These are phyloP conservation scores for Ligdia adustata DNA, from an alignment of 2,888 invertebrate genomes.

Conservation along the genomic window DNA sequence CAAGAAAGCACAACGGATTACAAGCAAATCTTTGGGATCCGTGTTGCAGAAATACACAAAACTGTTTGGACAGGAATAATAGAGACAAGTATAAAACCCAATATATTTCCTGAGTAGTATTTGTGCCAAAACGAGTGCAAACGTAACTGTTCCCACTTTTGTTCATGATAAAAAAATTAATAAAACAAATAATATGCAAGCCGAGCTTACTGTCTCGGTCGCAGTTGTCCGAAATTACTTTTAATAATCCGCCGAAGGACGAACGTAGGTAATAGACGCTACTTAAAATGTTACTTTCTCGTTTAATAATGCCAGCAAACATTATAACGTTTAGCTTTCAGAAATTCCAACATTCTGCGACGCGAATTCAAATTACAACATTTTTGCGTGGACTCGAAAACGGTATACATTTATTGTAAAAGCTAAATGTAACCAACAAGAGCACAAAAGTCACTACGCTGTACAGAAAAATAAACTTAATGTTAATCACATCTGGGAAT, in stretches of 20 bases:
- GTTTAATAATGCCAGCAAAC: slow-evolving; percentile 21
- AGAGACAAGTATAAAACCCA: too few relatives aligned
- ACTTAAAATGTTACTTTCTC: slow-evolving; percentile 14
- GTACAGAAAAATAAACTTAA: slow-evolving; percentile 19
- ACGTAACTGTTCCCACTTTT: too few relatives aligned
- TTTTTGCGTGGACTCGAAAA: not conserved
- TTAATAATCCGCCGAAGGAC: slow-evolving; percentile 24
- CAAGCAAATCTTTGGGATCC: too few relatives aligned
- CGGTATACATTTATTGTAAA: slow-evolving; percentile 7
- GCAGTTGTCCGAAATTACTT: slow-evolving; percentile 28
- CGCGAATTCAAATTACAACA: slow-evolving; percentile 15
- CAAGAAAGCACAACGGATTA: too few relatives aligned
- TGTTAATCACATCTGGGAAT: slow-evolving; percentile 22
- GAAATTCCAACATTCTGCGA: slow-evolving; percentile 10
- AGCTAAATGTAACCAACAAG: slow-evolving; percentile 19
- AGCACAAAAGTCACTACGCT: slow-evolving; percentile 12
- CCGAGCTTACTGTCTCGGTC: slow-evolving; percentile 12
- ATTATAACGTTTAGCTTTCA: slow-evolving; percentile 21
- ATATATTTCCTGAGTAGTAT: not conserved
- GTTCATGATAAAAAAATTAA: too few relatives aligned
- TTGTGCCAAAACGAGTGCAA: not conserved
- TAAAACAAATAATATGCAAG: slow-evolving; percentile 22
- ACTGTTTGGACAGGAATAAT: too few relatives aligned
- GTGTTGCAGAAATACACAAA: too few relatives aligned
- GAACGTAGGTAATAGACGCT: slow-evolving; percentile 9